Conservation (phyloP, 2,113 vertebrate species). For the Oxygymnocypris stewartii region DNA sequence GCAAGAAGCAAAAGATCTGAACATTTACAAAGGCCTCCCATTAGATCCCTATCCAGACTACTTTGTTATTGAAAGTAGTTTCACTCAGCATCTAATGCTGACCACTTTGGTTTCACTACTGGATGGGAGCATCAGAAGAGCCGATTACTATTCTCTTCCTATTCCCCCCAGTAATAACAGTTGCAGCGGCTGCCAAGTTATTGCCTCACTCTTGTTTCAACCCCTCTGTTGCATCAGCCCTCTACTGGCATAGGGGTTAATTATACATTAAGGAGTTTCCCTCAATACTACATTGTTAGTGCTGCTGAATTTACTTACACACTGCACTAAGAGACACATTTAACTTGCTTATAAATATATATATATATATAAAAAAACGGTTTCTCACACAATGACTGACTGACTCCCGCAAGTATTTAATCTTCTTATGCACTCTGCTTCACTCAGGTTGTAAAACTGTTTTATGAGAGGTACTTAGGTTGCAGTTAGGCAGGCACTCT, state of each 20-base stretch:
- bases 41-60: background rate
- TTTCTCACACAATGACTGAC: background rate
- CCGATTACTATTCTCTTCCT: constrained; percentile 39
- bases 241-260: constrained; percentile 39
- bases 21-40: background rate
- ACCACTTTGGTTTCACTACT: constrained; percentile 28
- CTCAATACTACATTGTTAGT: constrained; percentile 15
- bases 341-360: background rate
- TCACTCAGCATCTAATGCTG: background rate
- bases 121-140: constrained; percentile 30
- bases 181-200: constrained; percentile 54
- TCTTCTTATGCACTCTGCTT: background rate
- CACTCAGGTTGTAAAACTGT: constrained; percentile 19
- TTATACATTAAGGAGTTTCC: constrained; percentile 29
- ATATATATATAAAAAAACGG: background rate
- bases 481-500: background rate
- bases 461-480: background rate
- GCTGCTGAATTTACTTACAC: constrained; percentile 14
- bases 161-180: constrained; percentile 46
- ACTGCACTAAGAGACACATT: background rate
- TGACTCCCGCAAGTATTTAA: constrained; percentile 17
- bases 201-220: constrained; percentile 57
- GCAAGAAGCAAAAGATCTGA: background rate
- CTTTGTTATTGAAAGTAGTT: constrained; percentile 29
- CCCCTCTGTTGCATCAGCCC: constrained; percentile 53